phyloP scores from a whole-genome alignment of 2,113 vertebrate genomes.

The Rhynchomys soricoides region DNA sequence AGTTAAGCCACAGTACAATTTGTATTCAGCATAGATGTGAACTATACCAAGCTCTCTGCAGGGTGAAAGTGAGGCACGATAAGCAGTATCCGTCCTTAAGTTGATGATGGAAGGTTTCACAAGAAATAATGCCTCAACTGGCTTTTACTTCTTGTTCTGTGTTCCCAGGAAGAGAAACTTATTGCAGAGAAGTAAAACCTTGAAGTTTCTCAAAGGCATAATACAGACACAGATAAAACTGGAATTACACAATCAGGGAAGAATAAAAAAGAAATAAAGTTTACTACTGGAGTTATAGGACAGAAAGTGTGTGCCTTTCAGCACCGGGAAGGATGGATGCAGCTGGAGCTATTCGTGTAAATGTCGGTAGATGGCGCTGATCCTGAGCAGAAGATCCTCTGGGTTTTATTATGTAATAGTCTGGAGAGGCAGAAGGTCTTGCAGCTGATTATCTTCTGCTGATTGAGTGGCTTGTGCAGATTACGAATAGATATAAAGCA shows the following conservation, averaged over 20 bases:
- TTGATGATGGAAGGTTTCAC: background rate
- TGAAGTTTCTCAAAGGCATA: background rate
- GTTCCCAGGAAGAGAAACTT: background rate
- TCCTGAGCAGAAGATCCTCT: background rate
- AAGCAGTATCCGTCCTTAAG: background rate
- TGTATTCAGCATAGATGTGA: background rate
- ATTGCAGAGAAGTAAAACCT: background rate
- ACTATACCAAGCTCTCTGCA: background rate
- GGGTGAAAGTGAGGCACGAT: background rate
- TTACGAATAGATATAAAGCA: constrained; percentile 41
- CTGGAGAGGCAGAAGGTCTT: constrained; percentile 6
- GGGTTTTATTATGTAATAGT: constrained; percentile 32
- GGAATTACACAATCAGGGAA: background rate
- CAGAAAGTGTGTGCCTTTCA: background rate
- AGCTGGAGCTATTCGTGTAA: background rate
- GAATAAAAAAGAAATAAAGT: background rate
- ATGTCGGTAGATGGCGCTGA: background rate
- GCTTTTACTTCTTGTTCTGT: background rate
- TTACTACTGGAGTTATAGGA: background rate
- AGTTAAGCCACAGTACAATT: background rate
- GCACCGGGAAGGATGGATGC: background rate
- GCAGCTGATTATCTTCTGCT: constrained; percentile 36
- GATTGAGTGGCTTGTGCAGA: constrained; percentile 36
- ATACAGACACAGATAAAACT: background rate
- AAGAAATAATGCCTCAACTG: background rate